These are phyloP conservation scores for Leptobrachium leishanense DNA, from an alignment of 2,113 vertebrate species.

Conservation along the genomic window DNA sequence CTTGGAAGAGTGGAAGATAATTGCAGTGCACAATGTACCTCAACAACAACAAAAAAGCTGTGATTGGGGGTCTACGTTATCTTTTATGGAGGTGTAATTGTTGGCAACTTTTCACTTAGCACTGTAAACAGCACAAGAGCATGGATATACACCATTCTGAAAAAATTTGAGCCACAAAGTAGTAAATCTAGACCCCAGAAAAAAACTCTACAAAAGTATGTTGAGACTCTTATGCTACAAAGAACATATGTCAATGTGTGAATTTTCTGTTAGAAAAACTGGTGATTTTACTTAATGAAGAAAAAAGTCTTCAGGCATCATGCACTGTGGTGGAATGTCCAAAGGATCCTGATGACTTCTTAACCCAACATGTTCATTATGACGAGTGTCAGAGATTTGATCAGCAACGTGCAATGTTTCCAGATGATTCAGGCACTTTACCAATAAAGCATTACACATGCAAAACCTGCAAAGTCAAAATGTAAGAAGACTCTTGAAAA, in stretches of 20 bases:
- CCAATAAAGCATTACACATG: neutral
- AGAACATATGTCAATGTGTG: neutral
- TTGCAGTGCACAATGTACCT: neutral
- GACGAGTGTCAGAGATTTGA: neutral
- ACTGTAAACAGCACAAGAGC: constrained; percentile 14
- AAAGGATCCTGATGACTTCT: neutral
- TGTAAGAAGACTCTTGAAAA: neutral
- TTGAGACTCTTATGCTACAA: constrained; percentile 2
- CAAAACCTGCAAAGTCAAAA: neutral
- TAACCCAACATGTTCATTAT: neutral
- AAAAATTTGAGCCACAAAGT: neutral
- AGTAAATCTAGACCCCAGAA: neutral
- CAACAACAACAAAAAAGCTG: neutral
- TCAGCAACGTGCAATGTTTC: neutral
- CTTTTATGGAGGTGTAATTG: neutral
- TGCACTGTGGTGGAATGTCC: neutral
- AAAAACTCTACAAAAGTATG: constrained; percentile 7
- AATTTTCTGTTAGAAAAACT: neutral
- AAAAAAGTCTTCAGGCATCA: neutral
- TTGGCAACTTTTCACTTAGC: constrained; percentile 2
- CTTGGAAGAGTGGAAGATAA: neutral
- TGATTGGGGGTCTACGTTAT: constrained; percentile 12
- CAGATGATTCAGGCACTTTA: neutral
- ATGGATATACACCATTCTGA: neutral
- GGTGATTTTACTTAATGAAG: neutral